Percentiles rank a stretch among this genome's conserved stretches.
Conservation (phyloP, 2,888 invertebrate species). For the Pandemis heparana region DNA sequence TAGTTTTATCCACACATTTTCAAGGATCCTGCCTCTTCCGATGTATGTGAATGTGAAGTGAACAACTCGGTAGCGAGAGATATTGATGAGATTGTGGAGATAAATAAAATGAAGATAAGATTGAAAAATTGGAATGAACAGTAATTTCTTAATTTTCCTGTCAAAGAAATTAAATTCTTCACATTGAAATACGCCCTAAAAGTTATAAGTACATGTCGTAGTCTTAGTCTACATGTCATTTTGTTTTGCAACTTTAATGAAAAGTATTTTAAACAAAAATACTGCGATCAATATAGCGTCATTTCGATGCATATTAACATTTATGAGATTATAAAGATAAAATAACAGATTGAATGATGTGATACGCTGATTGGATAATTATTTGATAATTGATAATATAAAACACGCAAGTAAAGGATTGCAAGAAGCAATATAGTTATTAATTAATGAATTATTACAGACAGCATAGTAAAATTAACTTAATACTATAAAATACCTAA, state of each 20-base stretch:
- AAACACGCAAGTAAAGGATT: slow-evolving; percentile 13
- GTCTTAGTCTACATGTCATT: background rate
- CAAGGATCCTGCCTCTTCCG: background rate
- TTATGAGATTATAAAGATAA: slow-evolving; percentile 16
- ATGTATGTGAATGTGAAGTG: background rate
- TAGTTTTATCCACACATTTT: background rate
- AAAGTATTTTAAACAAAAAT: background rate
- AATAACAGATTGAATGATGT: background rate
- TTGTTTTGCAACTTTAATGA: background rate
- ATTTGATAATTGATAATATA: slow-evolving; percentile 26
- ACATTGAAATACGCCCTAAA: background rate
- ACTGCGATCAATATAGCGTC: background rate
- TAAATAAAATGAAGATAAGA: slow-evolving; percentile 7
- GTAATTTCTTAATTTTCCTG: background rate
- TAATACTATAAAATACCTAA: background rate
- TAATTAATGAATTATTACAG: background rate
- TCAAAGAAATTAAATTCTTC: background rate
- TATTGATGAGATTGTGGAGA: slow-evolving; percentile 10
- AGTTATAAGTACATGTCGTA: background rate
- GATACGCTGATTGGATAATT: slow-evolving; percentile 17
- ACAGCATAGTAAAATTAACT: background rate
- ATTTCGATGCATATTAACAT: slow-evolving; percentile 3
- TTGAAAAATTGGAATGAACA: background rate
- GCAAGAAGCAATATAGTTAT: background rate
- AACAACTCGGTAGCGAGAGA: background rate